Evolutionary conservation across 2,113 vertebrate species (phyloP), one percentile per base, ranked within the genome.

Genomic region (Indicator indicator): DNA sequence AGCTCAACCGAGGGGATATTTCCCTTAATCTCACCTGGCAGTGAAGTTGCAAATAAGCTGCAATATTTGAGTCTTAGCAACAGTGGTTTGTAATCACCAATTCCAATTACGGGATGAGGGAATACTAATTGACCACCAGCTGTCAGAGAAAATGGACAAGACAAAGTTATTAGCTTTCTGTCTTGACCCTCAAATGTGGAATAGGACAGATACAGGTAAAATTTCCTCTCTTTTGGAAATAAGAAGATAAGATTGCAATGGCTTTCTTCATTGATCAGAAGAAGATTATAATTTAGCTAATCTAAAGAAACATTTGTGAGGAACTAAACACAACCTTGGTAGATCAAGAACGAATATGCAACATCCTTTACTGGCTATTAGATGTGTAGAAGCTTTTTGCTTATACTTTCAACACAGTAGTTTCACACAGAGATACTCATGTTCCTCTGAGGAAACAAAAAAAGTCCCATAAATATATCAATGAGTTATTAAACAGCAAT

Each of bases 1-100:
- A 50, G 5, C 52, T 94, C 91, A 94, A 90, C 91, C 73, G 90
- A 70, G 73, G 91, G 94, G 70, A 90, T 67, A 84, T 94, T 94
- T 96, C 83, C 83, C 73, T 92, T 96, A 96, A 93, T 96, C 91
- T 95, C 76, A 97, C 95, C 94, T 96, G 95, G 86, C 86, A 96
- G 62, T 72, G 67, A 88, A 94, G 69, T 70, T 95, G 80, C 80
- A 89, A 95, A 94, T 96, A 63, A 95, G 42, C 79, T 42, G 77
- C 88, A 82, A 78, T 84, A 89, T 95, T 89, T 96, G 73, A 94
- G 55, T 91, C 76, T 90, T 95, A 95, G 86, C 91, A 91, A 76
- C 76, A 86, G 70, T 69, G 73, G 76, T 94, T 89, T 95, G 79
- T 94, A 94, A 94, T 95, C 93, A 97, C 85, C 0, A 6, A 95